phyloP scores from a whole-genome alignment of 2,888 invertebrate genomes.

The Amphimallon solstitiale region DNA sequence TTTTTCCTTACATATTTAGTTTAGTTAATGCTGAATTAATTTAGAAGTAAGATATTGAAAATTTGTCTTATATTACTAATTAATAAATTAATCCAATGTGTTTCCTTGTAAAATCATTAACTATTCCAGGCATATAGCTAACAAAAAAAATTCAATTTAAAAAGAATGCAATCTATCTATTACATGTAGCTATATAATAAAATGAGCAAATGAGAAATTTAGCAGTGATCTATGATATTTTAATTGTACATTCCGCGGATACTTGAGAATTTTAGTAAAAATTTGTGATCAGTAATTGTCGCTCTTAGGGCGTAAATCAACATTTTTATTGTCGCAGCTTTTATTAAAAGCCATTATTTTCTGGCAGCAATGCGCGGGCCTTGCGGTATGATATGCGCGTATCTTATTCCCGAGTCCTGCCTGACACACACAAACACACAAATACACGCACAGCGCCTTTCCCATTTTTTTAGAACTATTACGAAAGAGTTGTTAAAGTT shows the following conservation, averaged over 20 bases:
- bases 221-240: slow-evolving; percentile 59
- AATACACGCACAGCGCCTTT: no score
- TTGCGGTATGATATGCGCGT: slow-evolving; percentile 55
- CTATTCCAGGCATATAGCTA: no score
- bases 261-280: slow-evolving; percentile 59
- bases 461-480: slow-evolving; percentile 40
- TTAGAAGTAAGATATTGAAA: no score
- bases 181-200: no score
- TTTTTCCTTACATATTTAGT: no score
- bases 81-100: no score
- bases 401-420: slow-evolving; percentile 33
- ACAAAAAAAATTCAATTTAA: no score
- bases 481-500: slow-evolving; percentile 30
- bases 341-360: slow-evolving; percentile 66
- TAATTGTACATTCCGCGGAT: slow-evolving; percentile 61
- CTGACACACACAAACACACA: no score
- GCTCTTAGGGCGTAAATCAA: slow-evolving; percentile 64
- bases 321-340: slow-evolving; percentile 64
- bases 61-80: no score
- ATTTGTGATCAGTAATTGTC: slow-evolving; percentile 62
- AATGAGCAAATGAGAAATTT: neutral
- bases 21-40: no score
- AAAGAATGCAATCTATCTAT: no score
- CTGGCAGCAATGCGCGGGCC: slow-evolving; percentile 52
- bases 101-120: no score